Percentiles rank a stretch among this genome's conserved stretches.
Evolutionary conservation across 2,797 vertebrate genomes (phyloP).

Genomic region (Mastacembelus armatus): DNA sequence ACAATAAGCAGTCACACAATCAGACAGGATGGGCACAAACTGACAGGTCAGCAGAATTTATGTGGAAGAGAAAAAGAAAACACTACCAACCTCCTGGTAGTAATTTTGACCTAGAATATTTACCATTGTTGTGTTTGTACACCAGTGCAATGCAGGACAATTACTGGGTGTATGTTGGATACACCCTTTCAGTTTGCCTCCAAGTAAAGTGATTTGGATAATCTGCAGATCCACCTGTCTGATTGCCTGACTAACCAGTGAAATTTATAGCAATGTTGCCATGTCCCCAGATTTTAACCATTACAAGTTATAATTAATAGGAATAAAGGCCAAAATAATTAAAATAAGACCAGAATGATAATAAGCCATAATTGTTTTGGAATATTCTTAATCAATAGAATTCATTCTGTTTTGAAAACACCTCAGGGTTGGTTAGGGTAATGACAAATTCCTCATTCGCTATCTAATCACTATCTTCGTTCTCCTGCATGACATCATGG

Average conservation of each 20-base stretch:
- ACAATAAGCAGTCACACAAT: neutral
- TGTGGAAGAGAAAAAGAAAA: neutral
- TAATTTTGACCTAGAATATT: neutral
- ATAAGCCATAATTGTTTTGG: too few relatives aligned
- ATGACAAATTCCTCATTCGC: constrained; percentile 21
- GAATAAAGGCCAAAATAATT: constrained; percentile 20
- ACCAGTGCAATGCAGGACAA: neutral
- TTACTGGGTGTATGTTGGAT: neutral
- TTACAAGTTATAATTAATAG: constrained; percentile 9
- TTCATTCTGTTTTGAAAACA: constrained; percentile 30
- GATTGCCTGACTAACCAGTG: neutral
- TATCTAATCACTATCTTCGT: constrained; percentile 91
- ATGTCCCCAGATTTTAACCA: constrained; percentile 15
- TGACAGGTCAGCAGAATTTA: neutral
- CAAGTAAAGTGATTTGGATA: neutral
- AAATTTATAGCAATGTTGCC: neutral
- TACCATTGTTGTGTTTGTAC: neutral
- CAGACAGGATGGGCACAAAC: neutral
- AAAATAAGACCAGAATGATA: constrained; percentile 15
- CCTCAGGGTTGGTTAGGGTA: constrained; percentile 12
- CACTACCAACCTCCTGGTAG: neutral
- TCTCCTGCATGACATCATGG: constrained; percentile 88
- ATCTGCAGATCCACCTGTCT: neutral
- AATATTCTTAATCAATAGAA: constrained; percentile 3
- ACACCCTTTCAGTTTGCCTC: neutral